Evolutionary conservation across 2,113 vertebrate genomes (phyloP).

Genomic region (Perca flavescens): DNA sequence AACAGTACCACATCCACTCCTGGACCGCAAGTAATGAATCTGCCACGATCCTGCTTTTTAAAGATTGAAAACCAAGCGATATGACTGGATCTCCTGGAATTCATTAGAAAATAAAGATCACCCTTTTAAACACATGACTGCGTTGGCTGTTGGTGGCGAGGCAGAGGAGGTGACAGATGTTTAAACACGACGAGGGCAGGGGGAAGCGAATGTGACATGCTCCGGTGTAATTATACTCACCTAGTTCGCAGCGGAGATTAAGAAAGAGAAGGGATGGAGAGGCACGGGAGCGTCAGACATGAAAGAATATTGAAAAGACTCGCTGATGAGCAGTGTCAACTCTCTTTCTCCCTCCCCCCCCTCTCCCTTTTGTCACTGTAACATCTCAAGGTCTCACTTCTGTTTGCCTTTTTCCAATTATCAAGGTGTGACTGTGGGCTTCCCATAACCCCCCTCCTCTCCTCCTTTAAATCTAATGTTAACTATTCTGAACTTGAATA

Average conservation of each 20-base stretch:
- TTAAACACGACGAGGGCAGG: slow-evolving; percentile 78
- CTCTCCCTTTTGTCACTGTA: slow-evolving; percentile 46
- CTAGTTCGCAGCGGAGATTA: slow-evolving; percentile 79
- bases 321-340: slow-evolving; percentile 51
- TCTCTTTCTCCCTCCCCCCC: not conserved
- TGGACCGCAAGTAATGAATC: slow-evolving; percentile 90
- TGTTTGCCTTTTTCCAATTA: slow-evolving; percentile 82
- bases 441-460: slow-evolving; percentile 1
- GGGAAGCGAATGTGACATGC: slow-evolving; percentile 76
- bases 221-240: slow-evolving; percentile 79
- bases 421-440: slow-evolving; percentile 76
- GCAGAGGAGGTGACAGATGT: slow-evolving; percentile 85
- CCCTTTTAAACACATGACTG: slow-evolving; percentile 88
- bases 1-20: slow-evolving; percentile 79
- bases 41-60: slow-evolving; percentile 80
- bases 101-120: slow-evolving; percentile 88
- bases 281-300: slow-evolving; percentile 65
- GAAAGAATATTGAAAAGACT: slow-evolving; percentile 61
- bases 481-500: slow-evolving; percentile 38
- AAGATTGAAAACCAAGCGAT: slow-evolving; percentile 87
- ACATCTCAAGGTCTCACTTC: slow-evolving; percentile 70
- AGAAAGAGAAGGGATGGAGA: slow-evolving; percentile 50
- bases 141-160: slow-evolving; percentile 81
- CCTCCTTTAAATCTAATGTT: slow-evolving; percentile 37
- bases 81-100: slow-evolving; percentile 89